phyloP scores from a whole-genome alignment of 2,113 vertebrate genomes.

The Neotoma lepida region DNA sequence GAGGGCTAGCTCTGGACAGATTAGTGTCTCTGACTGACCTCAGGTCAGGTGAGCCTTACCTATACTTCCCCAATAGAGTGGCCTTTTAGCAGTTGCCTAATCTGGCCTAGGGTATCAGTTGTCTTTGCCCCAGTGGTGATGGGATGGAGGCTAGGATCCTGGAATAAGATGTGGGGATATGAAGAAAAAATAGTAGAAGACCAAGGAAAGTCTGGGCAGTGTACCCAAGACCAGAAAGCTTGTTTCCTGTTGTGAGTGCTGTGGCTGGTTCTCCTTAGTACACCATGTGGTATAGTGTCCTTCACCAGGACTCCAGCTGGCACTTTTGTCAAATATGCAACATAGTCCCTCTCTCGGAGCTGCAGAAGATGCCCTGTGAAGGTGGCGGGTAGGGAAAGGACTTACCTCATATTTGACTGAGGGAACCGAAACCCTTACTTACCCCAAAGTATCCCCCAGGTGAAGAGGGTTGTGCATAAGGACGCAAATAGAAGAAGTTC shows the following conservation, averaged over 20 bases:
- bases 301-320: neutral
- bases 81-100: neutral
- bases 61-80: neutral
- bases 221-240: neutral
- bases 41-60: neutral
- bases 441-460: neutral
- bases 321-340: neutral
- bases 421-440: constrained; percentile 9
- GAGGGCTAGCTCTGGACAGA: constrained; percentile 28
- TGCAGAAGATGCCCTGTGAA: neutral
- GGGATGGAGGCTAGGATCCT: neutral
- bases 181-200: constrained; percentile 21
- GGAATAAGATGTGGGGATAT: constrained; percentile 2
- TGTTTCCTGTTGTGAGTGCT: neutral
- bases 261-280: neutral
- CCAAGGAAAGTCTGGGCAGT: neutral
- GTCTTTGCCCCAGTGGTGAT: neutral
- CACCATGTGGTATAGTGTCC: neutral
- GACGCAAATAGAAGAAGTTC: neutral
- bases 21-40: neutral
- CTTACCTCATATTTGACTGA: constrained; percentile 34
- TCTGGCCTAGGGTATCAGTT: neutral
- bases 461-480: neutral
- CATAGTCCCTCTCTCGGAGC: neutral
- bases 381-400: neutral